Evolutionary conservation across 2,888 invertebrate species (phyloP), one percentile per base, ranked within the genome.

Genomic region (Exocentrus adspersus): DNA sequence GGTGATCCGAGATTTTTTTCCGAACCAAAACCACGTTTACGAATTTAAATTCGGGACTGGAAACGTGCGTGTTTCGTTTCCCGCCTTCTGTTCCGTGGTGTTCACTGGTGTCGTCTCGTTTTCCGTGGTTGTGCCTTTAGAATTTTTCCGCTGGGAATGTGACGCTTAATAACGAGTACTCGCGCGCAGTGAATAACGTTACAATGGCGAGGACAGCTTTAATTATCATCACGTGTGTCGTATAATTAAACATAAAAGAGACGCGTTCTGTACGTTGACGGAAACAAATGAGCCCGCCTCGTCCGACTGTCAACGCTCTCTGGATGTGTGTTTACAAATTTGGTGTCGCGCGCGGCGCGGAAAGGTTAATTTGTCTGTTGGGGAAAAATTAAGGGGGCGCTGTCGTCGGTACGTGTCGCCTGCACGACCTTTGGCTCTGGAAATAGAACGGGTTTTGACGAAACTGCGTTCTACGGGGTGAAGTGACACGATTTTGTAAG

Each of bases 361-460:
- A 78, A 63, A 70, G 72, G 67, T 77, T 78, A 75, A 78, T 74
- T n/a, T 71, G 71, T 70, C 56, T 58, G 62, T 62, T 56, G 68
- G 73, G 69, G 70, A 68, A 75, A 75, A 72, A 62, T 67, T 69
- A 69, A n/a, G 72, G 69, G 72, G 69, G 16, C 4, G 16, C 28
- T 54, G 43, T 54, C 54, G 19, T 28, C 54, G 41, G 19, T 28
- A 10, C 10, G 6, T 43, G 12, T 37, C 54, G 20, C 30, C 19
- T 54, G 54, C 10, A 14, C 46, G 48, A 58, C 58, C 58, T 58
- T 24, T 65, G 66, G 61, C 68, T 61, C 62, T 59, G 56, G 48
- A 65, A 70, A 68, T 71, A 71, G 68, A 61, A 67, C 62, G 64
- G 62, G 20, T 12, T 7, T 24, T n/a, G n/a, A n/a, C n/a, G n/a